Conservation (phyloP, 2,888 invertebrate species). For the Pocota personata region DNA sequence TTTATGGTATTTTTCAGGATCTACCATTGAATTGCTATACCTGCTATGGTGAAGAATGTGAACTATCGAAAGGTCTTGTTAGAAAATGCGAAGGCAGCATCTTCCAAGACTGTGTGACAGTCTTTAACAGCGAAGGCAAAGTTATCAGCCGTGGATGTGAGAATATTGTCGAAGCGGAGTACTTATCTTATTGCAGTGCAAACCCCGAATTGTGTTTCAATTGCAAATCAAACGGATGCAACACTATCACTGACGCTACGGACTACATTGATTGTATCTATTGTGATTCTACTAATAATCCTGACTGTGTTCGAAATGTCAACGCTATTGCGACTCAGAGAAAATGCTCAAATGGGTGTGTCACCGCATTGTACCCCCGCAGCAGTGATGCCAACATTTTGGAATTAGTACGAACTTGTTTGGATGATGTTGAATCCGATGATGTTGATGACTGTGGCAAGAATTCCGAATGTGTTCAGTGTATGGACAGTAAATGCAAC, state of each 20-base stretch:
- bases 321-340: slow-evolving; percentile 46
- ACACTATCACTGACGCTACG: slow-evolving; percentile 54
- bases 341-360: slow-evolving; percentile 74
- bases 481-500: slow-evolving; percentile 71
- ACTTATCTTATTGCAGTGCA: slow-evolving; percentile 55
- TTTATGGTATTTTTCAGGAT: slow-evolving; percentile 75
- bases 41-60: slow-evolving; percentile 67
- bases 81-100: slow-evolving; percentile 71
- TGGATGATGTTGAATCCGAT: slow-evolving; percentile 75
- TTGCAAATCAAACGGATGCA: slow-evolving; percentile 76
- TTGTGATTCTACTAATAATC: slow-evolving; percentile 71
- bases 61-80: slow-evolving; percentile 23
- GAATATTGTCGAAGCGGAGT: slow-evolving; percentile 28
- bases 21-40: slow-evolving; percentile 75
- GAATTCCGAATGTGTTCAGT: slow-evolving; percentile 71
- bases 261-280: slow-evolving; percentile 71
- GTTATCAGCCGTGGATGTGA: slow-evolving; percentile 75
- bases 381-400: slow-evolving; percentile 45
- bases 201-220: slow-evolving; percentile 75
- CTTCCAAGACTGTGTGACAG: slow-evolving; percentile 75
- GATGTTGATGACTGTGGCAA: slow-evolving; percentile 64
- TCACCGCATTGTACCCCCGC: slow-evolving; percentile 73
- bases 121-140: slow-evolving; percentile 62
- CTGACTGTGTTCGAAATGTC: slow-evolving; percentile 69
- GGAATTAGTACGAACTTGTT: slow-evolving; percentile 75